Evolutionary conservation across 2,888 invertebrate species (phyloP).

Genomic region (Latrodectus elegans): DNA sequence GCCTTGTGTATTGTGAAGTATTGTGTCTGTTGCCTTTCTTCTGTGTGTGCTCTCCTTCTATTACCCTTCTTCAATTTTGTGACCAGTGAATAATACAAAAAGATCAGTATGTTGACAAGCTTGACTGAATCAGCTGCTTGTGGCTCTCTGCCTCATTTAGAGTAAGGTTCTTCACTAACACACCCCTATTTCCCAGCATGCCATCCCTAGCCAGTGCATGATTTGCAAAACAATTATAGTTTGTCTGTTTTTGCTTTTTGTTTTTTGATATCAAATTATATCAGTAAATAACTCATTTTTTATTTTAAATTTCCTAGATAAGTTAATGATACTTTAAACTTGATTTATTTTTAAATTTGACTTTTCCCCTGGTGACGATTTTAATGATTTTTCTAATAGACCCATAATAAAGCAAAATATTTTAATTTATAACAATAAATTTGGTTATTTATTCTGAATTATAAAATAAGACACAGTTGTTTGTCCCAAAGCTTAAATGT

Average conservation of each 20-base stretch:
- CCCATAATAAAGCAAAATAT: too few species aligned
- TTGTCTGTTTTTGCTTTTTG: neutral
- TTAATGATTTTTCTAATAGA: too few species aligned
- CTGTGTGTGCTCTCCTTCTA: conserved; percentile 22
- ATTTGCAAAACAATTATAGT: too few species aligned
- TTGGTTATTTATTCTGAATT: too few species aligned
- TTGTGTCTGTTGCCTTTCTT: conserved; percentile 11
- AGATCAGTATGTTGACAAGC: conserved; percentile 49
- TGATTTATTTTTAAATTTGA: neutral
- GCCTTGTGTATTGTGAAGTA: neutral
- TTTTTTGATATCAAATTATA: too few species aligned
- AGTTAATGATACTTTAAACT: neutral
- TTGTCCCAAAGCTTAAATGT: too few species aligned
- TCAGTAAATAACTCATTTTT: neutral
- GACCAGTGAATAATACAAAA: conserved; percentile 45
- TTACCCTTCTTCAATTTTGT: conserved; percentile 23
- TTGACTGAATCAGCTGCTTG: conserved; percentile 45
- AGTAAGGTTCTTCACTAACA: conserved; percentile 52
- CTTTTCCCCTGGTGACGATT: neutral
- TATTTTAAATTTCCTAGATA: neutral
- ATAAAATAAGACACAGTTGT: too few species aligned
- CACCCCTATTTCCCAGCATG: conserved; percentile 18
- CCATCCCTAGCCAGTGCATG: neutral
- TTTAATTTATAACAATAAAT: too few species aligned
- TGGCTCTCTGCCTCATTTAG: conserved; percentile 43